A percentile compares a stretch with the other conserved stretches of the same genome.
These are phyloP conservation scores for Cathartes aura DNA, from an alignment of 2,113 vertebrate species.

Conservation along the genomic window DNA sequence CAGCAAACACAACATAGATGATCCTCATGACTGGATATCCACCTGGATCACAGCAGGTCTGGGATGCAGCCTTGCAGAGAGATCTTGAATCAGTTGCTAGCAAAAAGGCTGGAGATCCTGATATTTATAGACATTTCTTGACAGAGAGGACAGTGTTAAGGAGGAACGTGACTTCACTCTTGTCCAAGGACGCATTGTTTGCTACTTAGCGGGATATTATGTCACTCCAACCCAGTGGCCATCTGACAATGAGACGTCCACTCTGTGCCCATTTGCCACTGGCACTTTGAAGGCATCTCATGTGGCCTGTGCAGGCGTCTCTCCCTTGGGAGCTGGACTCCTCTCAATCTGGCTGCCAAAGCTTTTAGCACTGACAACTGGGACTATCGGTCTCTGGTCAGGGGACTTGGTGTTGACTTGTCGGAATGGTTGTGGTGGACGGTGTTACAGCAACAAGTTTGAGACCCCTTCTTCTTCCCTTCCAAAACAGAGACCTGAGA, in stretches of 20 bases:
- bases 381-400: neutral
- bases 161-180: neutral
- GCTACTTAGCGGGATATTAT: neutral
- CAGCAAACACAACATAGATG: conserved; percentile 54
- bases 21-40: conserved; percentile 34
- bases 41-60: neutral
- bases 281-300: neutral
- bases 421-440: neutral
- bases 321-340: neutral
- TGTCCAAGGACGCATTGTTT: conserved; percentile 36
- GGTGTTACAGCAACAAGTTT: neutral
- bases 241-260: neutral
- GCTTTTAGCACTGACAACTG: neutral
- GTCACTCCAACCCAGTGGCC: conserved; percentile 67
- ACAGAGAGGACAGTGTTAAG: neutral
- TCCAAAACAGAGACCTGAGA: neutral
- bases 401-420: neutral
- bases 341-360: neutral
- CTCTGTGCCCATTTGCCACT: neutral
- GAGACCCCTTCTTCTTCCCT: neutral
- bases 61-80: neutral
- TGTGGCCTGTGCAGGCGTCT: neutral
- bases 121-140: conserved; percentile 54
- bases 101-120: neutral
- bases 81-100: neutral